Evolutionary conservation across 2,113 vertebrate genomes (phyloP), one percentile per base, ranked within the genome.

Genomic region (Ochotona curzoniae): DNA sequence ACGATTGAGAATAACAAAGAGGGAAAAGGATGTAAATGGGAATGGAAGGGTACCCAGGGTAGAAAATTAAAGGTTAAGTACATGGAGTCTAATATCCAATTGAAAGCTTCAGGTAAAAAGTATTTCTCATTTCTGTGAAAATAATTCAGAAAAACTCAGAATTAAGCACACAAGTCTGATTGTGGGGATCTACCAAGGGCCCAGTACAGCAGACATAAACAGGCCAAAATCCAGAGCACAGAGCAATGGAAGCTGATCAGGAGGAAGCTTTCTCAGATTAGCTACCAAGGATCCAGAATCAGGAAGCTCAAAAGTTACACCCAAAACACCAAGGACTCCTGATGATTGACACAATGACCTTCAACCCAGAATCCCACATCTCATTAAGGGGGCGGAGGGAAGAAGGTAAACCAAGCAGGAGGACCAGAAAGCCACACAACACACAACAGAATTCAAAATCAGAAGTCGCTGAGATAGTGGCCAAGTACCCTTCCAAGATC

Each of bases 61-160:
- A 44, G 49, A 63, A 82, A 85, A 60, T 51, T 26, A 35, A 3
- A 57, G 44, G 49, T 57, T n/a, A 87, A 63, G 69, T 74, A 38
- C 61, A 73, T 30, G 44, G 85, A 67, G 13, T 18, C 44, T 47
- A 76, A 61, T 47, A 51, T 28, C 32, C 30, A 85, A 26, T 14
- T 64, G 88, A 82, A 71, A 30, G n/a, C 21, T 38, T 32, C 15
- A 66, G n/a, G 75, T 57, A 83, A 61, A 88, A 79, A 70, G 38
- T 44, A 44, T 44, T 44, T 44, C 38, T 44, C 38, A 44, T 44
- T 44, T 3, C 38, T 44, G 38, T 44, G 6, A 84, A 73, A 90
- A 66, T 5, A 91, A 83, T 30, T 71, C 32, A 89, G 83, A 35
- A 63, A 93, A 87, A 81, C 9, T 5, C 63, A 87, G 47, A 87